A percentile compares a stretch with the other conserved stretches of the same genome.
phyloP scores from a whole-genome alignment of 2,113 vertebrate species.

The Piprites chloris region DNA sequence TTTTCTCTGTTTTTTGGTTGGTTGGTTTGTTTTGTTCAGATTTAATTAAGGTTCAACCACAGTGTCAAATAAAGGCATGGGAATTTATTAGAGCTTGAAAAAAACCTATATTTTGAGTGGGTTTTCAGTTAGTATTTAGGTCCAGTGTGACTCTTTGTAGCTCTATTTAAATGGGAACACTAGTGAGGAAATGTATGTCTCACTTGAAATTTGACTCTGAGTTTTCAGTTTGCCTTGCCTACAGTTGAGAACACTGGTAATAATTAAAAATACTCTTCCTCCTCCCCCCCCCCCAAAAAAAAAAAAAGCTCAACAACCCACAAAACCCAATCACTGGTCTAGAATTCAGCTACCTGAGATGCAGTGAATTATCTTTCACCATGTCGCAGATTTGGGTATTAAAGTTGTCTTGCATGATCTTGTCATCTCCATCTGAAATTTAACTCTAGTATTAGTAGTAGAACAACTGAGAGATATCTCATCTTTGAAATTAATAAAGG shows the following conservation, averaged over 20 bases:
- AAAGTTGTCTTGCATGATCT: neutral
- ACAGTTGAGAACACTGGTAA: neutral
- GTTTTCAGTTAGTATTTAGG: neutral
- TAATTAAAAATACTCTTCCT: neutral
- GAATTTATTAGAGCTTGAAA: neutral
- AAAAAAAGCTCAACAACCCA: accelerated
- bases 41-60: neutral
- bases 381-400: neutral
- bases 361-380: neutral
- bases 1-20: neutral
- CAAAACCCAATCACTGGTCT: neutral
- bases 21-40: neutral
- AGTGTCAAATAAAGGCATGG: neutral
- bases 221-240: neutral
- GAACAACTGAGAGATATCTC: neutral
- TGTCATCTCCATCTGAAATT: neutral
- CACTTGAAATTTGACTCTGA: neutral
- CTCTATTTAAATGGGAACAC: neutral
- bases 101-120: neutral
- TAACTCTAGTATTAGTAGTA: neutral
- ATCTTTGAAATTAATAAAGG: neutral
- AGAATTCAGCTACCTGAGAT: neutral
- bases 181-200: neutral
- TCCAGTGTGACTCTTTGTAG: neutral
- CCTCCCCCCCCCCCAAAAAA: accelerated